phyloP scores from a whole-genome alignment of 2,797 vertebrate genomes.

The Ctenopoma kingsleyae region DNA sequence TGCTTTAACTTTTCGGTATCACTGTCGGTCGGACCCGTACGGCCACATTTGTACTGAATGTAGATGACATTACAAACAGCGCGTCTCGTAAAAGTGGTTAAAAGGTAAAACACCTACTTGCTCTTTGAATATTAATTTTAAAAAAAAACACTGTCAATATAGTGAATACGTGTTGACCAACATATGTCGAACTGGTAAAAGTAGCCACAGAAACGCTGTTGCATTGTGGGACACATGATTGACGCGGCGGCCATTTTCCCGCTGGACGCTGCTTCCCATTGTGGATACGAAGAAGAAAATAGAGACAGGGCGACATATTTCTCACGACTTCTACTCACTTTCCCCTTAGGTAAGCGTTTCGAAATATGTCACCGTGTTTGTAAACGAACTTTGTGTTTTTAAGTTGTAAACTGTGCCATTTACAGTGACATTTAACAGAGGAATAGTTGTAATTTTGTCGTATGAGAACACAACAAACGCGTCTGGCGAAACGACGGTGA shows the following conservation, averaged over 20 bases:
- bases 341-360: conserved; percentile 68
- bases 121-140: no score
- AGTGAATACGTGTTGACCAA: rapidly evolving
- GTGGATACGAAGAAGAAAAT: conserved; percentile 84
- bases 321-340: conserved; percentile 69
- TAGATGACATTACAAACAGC: no score
- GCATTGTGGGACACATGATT: conserved; percentile 81
- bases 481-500: conserved; percentile 61
- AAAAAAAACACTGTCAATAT: neutral
- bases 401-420: conserved; percentile 22
- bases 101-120: neutral
- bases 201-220: conserved; percentile 50
- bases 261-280: conserved; percentile 83
- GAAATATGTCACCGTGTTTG: neutral
- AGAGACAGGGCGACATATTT: conserved; percentile 74
- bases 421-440: neutral
- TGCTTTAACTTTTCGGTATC: neutral
- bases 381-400: conserved; percentile 45
- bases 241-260: conserved; percentile 86
- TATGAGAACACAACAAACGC: conserved; percentile 60
- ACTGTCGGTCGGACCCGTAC: conserved; percentile 6
- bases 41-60: rapidly evolving
- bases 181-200: neutral
- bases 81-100: rapidly evolving
- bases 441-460: conserved; percentile 35